Percentiles rank a stretch among this genome's conserved stretches.
These are phyloP conservation scores for Piaya cayana DNA, from an alignment of 2,113 vertebrate genomes.

Conservation along the genomic window DNA sequence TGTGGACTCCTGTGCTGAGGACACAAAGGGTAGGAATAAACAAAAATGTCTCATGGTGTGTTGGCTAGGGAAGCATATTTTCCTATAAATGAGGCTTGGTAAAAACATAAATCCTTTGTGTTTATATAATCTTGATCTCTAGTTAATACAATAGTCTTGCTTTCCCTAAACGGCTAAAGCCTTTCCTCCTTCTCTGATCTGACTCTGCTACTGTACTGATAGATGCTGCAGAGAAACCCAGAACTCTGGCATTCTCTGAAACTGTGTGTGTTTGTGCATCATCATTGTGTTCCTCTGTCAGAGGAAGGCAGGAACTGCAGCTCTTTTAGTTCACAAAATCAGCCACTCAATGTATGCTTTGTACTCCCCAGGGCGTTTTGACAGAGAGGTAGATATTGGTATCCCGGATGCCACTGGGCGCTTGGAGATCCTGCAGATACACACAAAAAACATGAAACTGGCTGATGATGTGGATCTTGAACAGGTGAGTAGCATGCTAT, in stretches of 20 bases:
- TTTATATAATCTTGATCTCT: neutral
- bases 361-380: constrained; percentile 88
- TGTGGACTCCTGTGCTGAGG: neutral
- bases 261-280: neutral
- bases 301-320: neutral
- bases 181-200: neutral
- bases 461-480: constrained; percentile 97
- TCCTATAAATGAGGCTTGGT: neutral
- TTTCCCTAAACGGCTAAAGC: neutral
- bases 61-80: neutral
- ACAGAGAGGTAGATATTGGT: constrained; percentile 97
- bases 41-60: neutral
- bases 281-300: neutral
- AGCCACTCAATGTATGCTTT: neutral
- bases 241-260: neutral
- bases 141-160: neutral
- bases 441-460: constrained; percentile 99
- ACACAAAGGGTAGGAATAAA: neutral
- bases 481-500: constrained; percentile 78
- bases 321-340: neutral
- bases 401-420: constrained; percentile 96
- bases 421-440: constrained; percentile 97
- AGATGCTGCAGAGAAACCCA: neutral
- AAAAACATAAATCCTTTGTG: neutral
- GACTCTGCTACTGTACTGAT: neutral